Base-by-base conservation (phyloP, 2,888 invertebrate species). In the Archips crataeganus region DNA sequence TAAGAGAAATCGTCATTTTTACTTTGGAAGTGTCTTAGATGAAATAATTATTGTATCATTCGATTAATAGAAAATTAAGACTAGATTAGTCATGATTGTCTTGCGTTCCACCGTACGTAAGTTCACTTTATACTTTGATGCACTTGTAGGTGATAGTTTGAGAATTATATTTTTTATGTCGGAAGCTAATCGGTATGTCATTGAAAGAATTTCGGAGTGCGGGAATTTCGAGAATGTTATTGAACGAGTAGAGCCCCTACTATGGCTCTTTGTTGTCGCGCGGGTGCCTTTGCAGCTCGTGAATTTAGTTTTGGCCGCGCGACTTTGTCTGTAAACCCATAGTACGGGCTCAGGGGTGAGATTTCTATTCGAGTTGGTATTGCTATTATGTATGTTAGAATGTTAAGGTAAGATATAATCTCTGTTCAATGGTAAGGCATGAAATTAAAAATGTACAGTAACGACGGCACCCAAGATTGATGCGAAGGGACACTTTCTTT, bases 111-210 rank as follows among this genome's bases (percentile, higher is more conserved):
- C 87, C 87, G 88, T 91, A 90, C 89, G 93, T 90, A 92, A 90
- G 90, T 87, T 90, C 92, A 93, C 92, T 84, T 88, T 90, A 92
- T 93, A 89, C 85, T 92, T 92, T 93, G 86, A 89, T 88, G 93
- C 92, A 91, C 93, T 85, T 86, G 85, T 93, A 93, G 91, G 84
- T 87, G 83, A 85, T 92, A 92, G 87, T 86, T 85, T 82, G 84
- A 87, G 81, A 79, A 80, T 88, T 92, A 89, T 90, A 85, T 86
- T 90, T 90, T 90, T 87, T 87, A 84, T 85, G 82, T 90, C 85
- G 85, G 92, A 92, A 93, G 91, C 90, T 90, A 87, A 90, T 91
- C 90, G 89, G 88, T 90, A 87, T 90, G 90, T 89, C 87, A 85
- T 90, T 87, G 86, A 80, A 86, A 83, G 89, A 87, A 89, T 90